These are phyloP conservation scores for Gymnoscelis rufifasciata DNA, from an alignment of 2,888 invertebrate genomes.

Conservation along the genomic window DNA sequence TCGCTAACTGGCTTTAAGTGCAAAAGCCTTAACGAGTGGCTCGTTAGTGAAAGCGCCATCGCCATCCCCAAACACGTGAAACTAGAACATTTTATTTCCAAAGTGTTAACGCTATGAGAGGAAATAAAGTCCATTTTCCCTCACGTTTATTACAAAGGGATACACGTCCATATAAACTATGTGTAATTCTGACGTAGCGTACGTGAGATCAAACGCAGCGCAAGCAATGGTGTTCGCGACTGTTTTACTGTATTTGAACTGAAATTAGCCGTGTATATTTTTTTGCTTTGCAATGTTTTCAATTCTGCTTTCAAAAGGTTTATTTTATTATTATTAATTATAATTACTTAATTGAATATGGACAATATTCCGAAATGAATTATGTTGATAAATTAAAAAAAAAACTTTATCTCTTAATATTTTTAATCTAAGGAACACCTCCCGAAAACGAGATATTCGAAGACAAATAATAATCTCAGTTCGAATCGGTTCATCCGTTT, in stretches of 20 bases:
- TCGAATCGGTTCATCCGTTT: too few relatives aligned
- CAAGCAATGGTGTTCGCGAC: conserved; percentile 4
- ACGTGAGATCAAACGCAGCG: conserved; percentile 15
- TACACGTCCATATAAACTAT: conserved; percentile 20
- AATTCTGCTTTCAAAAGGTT: too few relatives aligned
- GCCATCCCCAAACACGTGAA: conserved; percentile 20
- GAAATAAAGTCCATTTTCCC: conserved; percentile 17
- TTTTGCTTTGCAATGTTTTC: background rate
- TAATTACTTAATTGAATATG: too few relatives aligned
- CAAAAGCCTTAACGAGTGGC: conserved; percentile 23
- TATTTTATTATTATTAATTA: too few relatives aligned
- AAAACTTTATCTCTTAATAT: too few relatives aligned
- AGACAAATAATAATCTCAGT: too few relatives aligned
- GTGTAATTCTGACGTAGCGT: conserved; percentile 15
- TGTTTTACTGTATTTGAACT: conserved; percentile 14
- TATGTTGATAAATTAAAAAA: too few relatives aligned
- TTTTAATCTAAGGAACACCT: too few relatives aligned
- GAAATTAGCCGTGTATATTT: background rate
- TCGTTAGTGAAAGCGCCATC: conserved; percentile 22
- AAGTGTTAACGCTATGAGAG: conserved; percentile 14
- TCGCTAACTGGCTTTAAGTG: conserved; percentile 22
- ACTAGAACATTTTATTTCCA: conserved; percentile 20
- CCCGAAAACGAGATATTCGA: too few relatives aligned
- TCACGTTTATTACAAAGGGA: conserved; percentile 16
- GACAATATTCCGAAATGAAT: too few relatives aligned